Evolutionary conservation across 1,140 invertebrate species (phyloP).

Genomic region (Heliconius melpomene): DNA sequence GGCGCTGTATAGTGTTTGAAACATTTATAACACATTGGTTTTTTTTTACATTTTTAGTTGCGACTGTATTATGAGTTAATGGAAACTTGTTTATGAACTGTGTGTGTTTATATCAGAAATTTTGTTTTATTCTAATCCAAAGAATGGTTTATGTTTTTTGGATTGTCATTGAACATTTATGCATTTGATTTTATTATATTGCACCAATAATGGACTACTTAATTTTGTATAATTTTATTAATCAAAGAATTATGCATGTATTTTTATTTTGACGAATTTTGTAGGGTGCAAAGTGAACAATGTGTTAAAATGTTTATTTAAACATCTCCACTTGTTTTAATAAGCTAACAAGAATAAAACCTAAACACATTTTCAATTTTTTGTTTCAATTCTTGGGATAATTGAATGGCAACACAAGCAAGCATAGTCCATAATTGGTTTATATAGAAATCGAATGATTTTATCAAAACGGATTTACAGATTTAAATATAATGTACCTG

Average conservation of each 20-base stretch:
- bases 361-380: no score
- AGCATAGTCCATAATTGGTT: neutral
- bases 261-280: neutral
- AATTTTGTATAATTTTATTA: neutral
- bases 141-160: constrained; percentile 53
- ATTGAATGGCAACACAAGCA: no score
- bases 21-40: constrained; percentile 16
- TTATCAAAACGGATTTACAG: constrained; percentile 42
- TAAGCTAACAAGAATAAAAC: no score
- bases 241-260: neutral
- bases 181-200: neutral
- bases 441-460: constrained; percentile 15
- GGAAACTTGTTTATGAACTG: constrained; percentile 62
- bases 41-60: constrained; percentile 44
- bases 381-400: no score
- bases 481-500: constrained; percentile 72
- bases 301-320: neutral
- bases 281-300: neutral
- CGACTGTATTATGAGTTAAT: constrained; percentile 39
- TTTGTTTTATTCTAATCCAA: constrained; percentile 48
- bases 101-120: constrained; percentile 71
- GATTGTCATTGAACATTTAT: constrained; percentile 45
- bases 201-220: neutral
- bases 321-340: neutral
- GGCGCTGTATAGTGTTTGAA: constrained; percentile 19